Evolutionary conservation across 2,888 invertebrate genomes (phyloP), one percentile per base, ranked within the genome.

Genomic region (Leptopilina syphax): DNA sequence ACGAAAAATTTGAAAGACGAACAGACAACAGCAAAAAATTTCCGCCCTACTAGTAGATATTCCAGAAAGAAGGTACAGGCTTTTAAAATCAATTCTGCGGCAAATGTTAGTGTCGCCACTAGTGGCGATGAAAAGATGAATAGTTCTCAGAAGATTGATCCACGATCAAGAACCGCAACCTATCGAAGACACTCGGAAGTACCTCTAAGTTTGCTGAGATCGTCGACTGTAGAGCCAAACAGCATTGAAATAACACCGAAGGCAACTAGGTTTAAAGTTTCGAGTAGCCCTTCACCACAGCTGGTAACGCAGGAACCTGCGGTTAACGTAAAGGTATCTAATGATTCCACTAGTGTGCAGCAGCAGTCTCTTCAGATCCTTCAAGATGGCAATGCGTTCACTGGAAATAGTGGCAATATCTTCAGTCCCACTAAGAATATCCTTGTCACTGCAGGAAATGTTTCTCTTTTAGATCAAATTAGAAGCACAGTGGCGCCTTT

Each of bases 401-500:
- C 84, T 50, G 89, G 89, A 10, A 83, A 80, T 70, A 83, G 83
- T 24, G 83, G 70, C 57, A 91, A 92, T 65, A 88, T 92, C 81
- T 92, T 92, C 84, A 92, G 84, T 83, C 92, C 92, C 1, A 84
- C 90, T 0, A 89, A 86, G 68, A 89, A 88, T 73, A 86, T 87
- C 65, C 85, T 89, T 60, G 82, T 87, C 24, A 84, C 88, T 47
- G 85, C 79, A 65, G 88, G 88, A 13, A 92, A 90, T 54, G 82
- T 68, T 6, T 87, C 88, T 9, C 83, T 91, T 13, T 60, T 92
- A 60, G 90, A 92, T 79, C 90, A 91, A 77, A 81, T 92, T 3
- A 85, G 91, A 41, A 91, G 91, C 81, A 92, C 92, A 3, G 92
- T 92, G 13, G 92, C 92, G 34, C 92, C 92, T 24, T 84, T 91